Base-by-base conservation (phyloP, 2,113 vertebrate genomes). In the Octodon degus region DNA sequence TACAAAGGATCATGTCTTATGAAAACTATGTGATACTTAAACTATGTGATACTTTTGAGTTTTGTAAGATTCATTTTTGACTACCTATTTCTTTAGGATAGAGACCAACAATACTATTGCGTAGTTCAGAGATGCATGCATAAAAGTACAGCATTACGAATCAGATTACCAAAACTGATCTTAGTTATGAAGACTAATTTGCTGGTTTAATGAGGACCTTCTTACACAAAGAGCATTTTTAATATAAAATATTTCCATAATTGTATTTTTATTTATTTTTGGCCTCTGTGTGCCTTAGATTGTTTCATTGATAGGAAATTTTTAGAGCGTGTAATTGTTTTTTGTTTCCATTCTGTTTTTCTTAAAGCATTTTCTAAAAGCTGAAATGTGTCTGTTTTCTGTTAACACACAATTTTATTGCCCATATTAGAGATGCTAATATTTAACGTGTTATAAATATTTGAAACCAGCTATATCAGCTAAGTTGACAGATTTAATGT, bases 141-240 rank as follows among this genome's bases (percentile, higher is more conserved):
- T 72, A 87, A 97, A 89, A 70, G 72, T 87, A 24, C 82, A 43
- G 50, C 60, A 40, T 93, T 20, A 83, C 70, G 58, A 97, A 80
- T 97, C 83, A 94, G 93, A 74, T 90, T 84, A 90, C 62, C 76
- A n/a, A 87, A 94, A 83, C 40, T 93, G 86, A 79, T 87, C 67
- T 89, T 88, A 79, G 77, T 55, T 40, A 62, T 94, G 37, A 92
- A 90, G 62, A 90, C 30, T 65, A 82, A 12, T 62, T 94, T 92
- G 25, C 37, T 82, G 60, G 63, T 76, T 92, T 86, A 83, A 55
- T 81, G 40, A 95, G 40, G 7, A 16, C 50, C 27, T 77, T 24
- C 60, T 85, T 91, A 81, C 1, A 63, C 37, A 95, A 68, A 93
- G 58, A 63, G 40, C 67, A 32, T 93, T 32, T 27, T 89, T 92